Percentiles rank a stretch among this genome's conserved stretches.
Conservation (phyloP, 2,888 invertebrate genomes). For the Rutpela maculata region DNA sequence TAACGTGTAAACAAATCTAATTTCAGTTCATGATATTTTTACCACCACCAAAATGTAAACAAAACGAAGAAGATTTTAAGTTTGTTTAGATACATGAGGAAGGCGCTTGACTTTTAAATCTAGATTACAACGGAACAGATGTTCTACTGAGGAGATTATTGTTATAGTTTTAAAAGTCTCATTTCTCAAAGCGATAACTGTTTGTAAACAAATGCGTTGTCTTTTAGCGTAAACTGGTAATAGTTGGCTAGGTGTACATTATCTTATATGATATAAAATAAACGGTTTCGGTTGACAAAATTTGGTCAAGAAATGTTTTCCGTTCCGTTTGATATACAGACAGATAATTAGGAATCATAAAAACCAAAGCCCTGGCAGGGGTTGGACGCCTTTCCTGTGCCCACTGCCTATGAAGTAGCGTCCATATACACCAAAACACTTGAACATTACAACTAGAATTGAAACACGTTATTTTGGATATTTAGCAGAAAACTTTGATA, state of each 20-base stretch:
- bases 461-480: too few species aligned
- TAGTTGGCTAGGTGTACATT: neutral
- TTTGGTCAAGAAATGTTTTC: neutral
- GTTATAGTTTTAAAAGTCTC: constrained; percentile 19
- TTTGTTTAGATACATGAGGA: constrained; percentile 32
- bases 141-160: constrained; percentile 10
- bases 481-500: too few species aligned
- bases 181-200: constrained; percentile 17
- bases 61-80: constrained; percentile 26
- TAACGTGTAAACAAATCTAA: constrained; percentile 29
- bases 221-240: neutral
- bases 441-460: too few species aligned
- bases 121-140: constrained; percentile 15
- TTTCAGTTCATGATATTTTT: constrained; percentile 29
- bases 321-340: too few species aligned
- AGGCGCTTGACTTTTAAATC: neutral
- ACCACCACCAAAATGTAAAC: constrained; percentile 34
- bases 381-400: too few species aligned
- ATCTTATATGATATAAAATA: neutral
- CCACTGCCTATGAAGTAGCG: too few species aligned
- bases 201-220: constrained; percentile 25
- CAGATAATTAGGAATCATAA: too few species aligned
- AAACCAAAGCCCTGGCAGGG: too few species aligned
- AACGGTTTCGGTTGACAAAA: neutral
- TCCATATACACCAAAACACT: too few species aligned